Evolutionary conservation across 1,140 invertebrate genomes (phyloP), one percentile per base, ranked within the genome.

Genomic region (Drosophila takahashii): DNA sequence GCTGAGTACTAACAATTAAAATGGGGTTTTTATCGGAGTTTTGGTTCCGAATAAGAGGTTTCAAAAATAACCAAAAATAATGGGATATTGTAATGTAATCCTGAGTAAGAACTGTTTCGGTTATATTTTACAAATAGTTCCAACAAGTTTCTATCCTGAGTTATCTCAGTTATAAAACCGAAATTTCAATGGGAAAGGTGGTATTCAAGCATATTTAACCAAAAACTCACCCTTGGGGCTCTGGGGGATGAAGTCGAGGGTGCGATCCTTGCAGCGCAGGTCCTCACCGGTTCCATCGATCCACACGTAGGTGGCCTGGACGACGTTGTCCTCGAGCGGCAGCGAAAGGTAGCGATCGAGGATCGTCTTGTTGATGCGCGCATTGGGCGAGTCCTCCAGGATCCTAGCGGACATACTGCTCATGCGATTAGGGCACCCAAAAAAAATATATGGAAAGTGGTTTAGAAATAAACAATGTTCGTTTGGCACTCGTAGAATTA

Each of bases 201-300:
- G 34, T 36, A 11, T 36, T 36, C 11, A n/a, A 6, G n/a, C n/a
- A n/a, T 15, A 2, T 7, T 1, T n/a, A n/a, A 15, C 11, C 13
- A 0, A 2, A 41, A 4, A 76, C 90, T 90, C 85, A 94, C 93
- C 96, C 93, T 95, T 94, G 32, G 95, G 92, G 52, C 92, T 93
- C 78, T 94, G 94, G 1, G 96, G 96, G 44, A 95, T 92, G 66
- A 94, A 95, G 86, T 96, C 94, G 37, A 97, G 92, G 1, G 96
- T 97, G 73, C 95, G 94, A 47, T 97, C 96, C 92, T 98, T 98
- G 74, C 94, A 94, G 29, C 97, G 93, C 16, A 98, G 81, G 77
- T 96, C 94, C 89, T 97, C 96, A 2, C 96, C 96, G 11, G 95
- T 96, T 8, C 97, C 97, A 90, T 98, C 97, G 60, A 98, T 96